Evolutionary conservation across 2,113 vertebrate species (phyloP).

Genomic region (Crocuta crocuta): DNA sequence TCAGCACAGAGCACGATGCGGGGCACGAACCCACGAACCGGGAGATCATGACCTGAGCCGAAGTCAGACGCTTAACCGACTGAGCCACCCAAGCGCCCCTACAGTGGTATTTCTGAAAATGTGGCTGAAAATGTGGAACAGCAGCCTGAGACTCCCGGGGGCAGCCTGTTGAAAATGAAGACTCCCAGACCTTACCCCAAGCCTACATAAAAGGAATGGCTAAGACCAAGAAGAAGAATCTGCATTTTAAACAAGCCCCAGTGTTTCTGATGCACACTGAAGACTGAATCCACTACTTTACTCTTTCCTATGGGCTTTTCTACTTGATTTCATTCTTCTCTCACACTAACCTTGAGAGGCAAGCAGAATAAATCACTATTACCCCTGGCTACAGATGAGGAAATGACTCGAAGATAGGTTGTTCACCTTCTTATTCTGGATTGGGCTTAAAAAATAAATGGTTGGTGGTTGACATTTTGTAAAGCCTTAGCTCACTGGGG

Average conservation of each 20-base stretch:
- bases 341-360: not conserved
- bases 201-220: not conserved
- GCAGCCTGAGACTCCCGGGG: not conserved
- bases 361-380: not conserved
- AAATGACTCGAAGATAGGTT: not conserved
- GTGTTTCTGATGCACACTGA: not conserved
- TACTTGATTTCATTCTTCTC: not conserved
- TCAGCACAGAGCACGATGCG: no score
- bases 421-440: slow-evolving; percentile 15
- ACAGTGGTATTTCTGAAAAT: not conserved
- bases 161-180: not conserved
- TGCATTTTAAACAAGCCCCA: not conserved
- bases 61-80: no score
- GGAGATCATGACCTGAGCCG: no score
- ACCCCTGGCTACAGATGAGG: not conserved
- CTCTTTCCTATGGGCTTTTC: not conserved
- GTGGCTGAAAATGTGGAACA: not conserved
- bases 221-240: not conserved
- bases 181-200: not conserved
- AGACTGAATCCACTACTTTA: not conserved
- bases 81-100: no score
- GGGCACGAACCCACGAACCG: no score
- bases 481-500: not conserved
- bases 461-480: not conserved
- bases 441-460: not conserved